Percentiles rank a stretch among this genome's conserved stretches.
Conservation (phyloP, 2,797 vertebrate genomes). For the Parambassis ranga region DNA sequence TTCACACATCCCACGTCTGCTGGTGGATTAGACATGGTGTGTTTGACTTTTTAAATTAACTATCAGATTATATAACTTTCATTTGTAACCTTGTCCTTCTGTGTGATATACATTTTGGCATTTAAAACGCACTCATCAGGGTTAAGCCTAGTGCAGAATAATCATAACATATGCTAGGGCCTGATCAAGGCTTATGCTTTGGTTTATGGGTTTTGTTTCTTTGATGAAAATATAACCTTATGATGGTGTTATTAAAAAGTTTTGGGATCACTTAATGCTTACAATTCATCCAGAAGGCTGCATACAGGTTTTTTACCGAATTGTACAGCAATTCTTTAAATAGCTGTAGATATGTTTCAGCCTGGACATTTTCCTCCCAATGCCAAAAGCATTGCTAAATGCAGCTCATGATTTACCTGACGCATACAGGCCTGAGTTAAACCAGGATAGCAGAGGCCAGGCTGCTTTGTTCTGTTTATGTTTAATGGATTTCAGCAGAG, state of each 20-base stretch:
- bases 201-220: too few relatives aligned
- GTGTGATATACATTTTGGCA: too few relatives aligned
- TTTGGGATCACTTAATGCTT: not conserved
- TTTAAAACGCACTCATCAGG: too few relatives aligned
- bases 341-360: not conserved
- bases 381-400: not conserved
- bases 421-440: not conserved
- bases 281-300: not conserved
- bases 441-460: slow-evolving; percentile 22
- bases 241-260: not conserved
- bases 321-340: not conserved
- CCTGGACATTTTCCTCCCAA: not conserved
- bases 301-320: not conserved
- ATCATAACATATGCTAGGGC: too few relatives aligned
- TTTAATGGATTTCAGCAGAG: not conserved
- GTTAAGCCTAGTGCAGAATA: too few relatives aligned
- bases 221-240: too few relatives aligned
- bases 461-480: slow-evolving; percentile 10
- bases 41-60: too few relatives aligned
- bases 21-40: too few relatives aligned
- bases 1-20: not conserved
- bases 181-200: too few relatives aligned
- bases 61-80: too few relatives aligned
- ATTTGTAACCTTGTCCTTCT: too few relatives aligned
- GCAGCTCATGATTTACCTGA: not conserved